phyloP scores from a whole-genome alignment of 2,113 vertebrate species.

The Leucoraja erinaceus region DNA sequence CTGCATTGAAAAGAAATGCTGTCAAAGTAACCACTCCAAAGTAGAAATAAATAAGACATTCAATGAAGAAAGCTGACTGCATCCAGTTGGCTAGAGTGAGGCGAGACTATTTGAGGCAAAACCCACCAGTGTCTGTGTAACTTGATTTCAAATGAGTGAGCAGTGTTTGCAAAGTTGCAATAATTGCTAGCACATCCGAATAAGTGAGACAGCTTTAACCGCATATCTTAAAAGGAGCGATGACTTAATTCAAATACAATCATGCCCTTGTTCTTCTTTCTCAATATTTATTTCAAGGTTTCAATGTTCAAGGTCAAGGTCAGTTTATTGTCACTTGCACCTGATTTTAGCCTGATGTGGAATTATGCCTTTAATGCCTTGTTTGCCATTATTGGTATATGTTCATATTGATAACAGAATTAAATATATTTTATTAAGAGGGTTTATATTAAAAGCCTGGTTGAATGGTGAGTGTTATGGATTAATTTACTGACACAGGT shows the following conservation, averaged over 20 bases:
- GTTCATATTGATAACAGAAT: neutral
- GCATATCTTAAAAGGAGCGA: slow-evolving; percentile 20
- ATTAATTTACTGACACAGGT: neutral
- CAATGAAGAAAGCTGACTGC: neutral
- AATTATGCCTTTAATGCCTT: neutral
- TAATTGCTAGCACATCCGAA: neutral
- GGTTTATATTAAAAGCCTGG: neutral
- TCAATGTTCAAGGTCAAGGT: too few species aligned
- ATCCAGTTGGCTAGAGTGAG: neutral
- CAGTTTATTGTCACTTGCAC: too few species aligned
- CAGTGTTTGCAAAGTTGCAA: neutral
- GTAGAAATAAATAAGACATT: neutral
- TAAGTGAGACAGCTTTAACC: neutral
- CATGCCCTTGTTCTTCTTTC: neutral
- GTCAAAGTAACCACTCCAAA: neutral
- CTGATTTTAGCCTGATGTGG: neutral
- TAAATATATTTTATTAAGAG: neutral
- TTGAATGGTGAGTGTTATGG: neutral
- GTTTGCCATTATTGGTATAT: neutral
- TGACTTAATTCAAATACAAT: slow-evolving; percentile 6
- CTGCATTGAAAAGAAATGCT: neutral
- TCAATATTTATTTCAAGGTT: slow-evolving; percentile 19
- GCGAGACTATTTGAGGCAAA: neutral
- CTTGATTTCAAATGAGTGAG: neutral
- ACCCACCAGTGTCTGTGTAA: neutral